phyloP scores from a whole-genome alignment of 2,113 vertebrate species.

The Lagopus muta region DNA sequence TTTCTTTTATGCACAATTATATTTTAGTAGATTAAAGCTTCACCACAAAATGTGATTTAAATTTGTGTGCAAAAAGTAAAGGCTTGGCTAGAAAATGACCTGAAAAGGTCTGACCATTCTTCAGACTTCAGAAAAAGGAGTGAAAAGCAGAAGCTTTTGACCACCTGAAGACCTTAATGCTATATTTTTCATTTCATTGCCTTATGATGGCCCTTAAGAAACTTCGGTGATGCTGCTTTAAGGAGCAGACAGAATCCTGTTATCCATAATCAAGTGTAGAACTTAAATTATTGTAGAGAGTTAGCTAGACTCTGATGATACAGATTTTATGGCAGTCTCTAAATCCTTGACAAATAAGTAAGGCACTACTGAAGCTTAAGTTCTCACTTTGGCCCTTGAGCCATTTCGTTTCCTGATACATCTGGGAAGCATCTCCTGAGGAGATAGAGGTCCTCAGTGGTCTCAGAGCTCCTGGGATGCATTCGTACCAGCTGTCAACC shows the following conservation, averaged over 20 bases:
- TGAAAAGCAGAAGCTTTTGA: not conserved
- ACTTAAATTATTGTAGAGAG: not conserved
- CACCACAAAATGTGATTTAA: conserved; percentile 22
- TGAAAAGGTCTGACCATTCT: not conserved
- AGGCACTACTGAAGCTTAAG: not conserved
- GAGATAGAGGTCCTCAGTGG: not conserved
- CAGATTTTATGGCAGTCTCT: not conserved
- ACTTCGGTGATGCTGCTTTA: not conserved
- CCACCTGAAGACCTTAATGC: not conserved
- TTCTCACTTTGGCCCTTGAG: not conserved
- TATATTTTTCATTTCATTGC: not conserved
- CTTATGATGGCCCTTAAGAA: not conserved
- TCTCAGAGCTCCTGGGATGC: not conserved
- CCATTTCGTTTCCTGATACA: not conserved
- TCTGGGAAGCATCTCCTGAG: not conserved
- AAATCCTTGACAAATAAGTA: not conserved
- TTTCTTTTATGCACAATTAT: conserved; percentile 24
- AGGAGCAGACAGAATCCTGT: not conserved
- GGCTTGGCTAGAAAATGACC: not conserved
- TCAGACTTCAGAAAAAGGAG: not conserved
- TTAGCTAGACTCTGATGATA: not conserved
- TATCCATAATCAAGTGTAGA: not conserved
- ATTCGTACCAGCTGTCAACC: not conserved
- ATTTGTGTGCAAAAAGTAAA: not conserved
- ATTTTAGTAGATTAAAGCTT: conserved; percentile 51